phyloP scores from a whole-genome alignment of 1,140 invertebrate genomes.

The Drosophila teissieri region DNA sequence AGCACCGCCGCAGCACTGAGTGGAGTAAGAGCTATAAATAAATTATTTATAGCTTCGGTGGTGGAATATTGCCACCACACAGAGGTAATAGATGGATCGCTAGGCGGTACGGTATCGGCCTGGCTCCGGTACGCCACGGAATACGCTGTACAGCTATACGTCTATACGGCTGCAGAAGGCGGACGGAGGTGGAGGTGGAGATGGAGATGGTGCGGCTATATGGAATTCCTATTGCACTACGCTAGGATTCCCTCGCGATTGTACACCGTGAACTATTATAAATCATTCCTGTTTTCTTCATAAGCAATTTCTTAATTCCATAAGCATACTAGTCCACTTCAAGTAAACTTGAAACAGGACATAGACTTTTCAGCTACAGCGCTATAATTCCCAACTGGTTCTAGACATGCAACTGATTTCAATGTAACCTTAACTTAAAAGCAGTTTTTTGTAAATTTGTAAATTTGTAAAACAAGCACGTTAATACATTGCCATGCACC shows the following conservation, averaged over 20 bases:
- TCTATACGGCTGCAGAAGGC: slow-evolving; percentile 26
- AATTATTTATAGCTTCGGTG: slow-evolving; percentile 80
- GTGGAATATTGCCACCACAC: slow-evolving; percentile 80
- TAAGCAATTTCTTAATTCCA: too few species aligned
- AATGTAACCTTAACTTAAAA: too few species aligned
- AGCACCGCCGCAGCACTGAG: slow-evolving; percentile 53
- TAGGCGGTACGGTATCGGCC: slow-evolving; percentile 40
- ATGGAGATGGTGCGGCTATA: neutral
- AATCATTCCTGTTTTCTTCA: too few species aligned
- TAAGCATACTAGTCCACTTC: neutral
- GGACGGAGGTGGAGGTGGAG: neutral
- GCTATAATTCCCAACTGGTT: neutral
- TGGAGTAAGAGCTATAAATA: slow-evolving; percentile 76
- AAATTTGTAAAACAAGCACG: too few species aligned
- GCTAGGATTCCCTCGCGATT: neutral
- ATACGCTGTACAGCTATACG: too few species aligned
- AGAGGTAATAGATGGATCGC: slow-evolving; percentile 61
- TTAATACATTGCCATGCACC: too few species aligned
- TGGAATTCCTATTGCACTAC: slow-evolving; percentile 18
- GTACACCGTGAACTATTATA: neutral
- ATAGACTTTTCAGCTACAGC: neutral
- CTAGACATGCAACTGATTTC: neutral
- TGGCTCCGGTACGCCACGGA: slow-evolving; percentile 6
- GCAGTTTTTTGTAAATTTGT: too few species aligned
- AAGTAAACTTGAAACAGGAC: too few species aligned